Base-by-base conservation (phyloP, 2,888 invertebrate genomes). In the Atethmia centrago region DNA sequence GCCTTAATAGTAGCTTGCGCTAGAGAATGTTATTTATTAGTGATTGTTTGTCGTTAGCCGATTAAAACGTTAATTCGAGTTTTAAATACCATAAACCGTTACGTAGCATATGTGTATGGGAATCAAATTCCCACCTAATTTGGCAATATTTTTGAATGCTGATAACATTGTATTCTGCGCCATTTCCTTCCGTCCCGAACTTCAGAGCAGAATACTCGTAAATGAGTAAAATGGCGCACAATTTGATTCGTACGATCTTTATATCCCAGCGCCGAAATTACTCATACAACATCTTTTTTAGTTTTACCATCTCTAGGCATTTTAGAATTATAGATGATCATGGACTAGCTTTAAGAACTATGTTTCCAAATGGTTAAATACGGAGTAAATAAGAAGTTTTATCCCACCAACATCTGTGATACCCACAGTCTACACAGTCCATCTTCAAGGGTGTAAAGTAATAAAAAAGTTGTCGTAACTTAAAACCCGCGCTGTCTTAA, bases 391-490 rank as follows among this genome's bases (percentile, higher is more conserved):
- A 42, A 55, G 25, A 64, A 53, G 19, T 49, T 40, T 81, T 59
- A 71, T 70, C 45, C 64, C 31, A 67, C 31, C 12, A 61, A 66
- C 66, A 82, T 79, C 68, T 77, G 71, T 58, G 74, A 21, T 16
- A 47, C 36, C 1, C 21, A 28, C 42, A 42, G 19, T 28, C 12
- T 45, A 19, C 21, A 45, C 28, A 79, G 47, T 74, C 14, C 28
- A 69, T 65, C 49, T 72, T 64, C 47, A 63, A 62, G 53, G 67
- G 66, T 71, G 75, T 76, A 69, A 78, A 73, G 71, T 73, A 72
- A 64, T 66, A 79, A 67, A 82, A 83, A 80, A 74, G 66, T 70
- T 73, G 61, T 68, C 62, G 67, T 71, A 84, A 82, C 71, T 74
- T 77, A 47, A 84, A 72, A 65, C 65, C 56, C 14, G n/a, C 55